These are phyloP conservation scores for Cariama cristata DNA, from an alignment of 2,113 vertebrate species.

Conservation along the genomic window DNA sequence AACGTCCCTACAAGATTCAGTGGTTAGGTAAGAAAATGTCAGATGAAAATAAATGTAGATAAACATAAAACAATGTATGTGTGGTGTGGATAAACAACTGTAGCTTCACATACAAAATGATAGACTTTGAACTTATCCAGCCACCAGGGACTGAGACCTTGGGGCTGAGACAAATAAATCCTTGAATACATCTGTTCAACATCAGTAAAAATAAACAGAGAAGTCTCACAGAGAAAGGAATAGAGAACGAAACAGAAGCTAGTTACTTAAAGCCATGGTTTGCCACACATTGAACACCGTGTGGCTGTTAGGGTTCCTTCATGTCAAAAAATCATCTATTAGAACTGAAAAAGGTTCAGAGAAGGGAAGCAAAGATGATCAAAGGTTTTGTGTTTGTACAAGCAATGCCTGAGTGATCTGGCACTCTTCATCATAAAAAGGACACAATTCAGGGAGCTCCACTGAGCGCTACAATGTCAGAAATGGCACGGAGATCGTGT, in stretches of 20 bases:
- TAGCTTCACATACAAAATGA: not conserved
- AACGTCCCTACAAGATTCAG: not conserved
- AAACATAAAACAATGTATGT: fast-evolving
- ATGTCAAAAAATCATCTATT: not conserved
- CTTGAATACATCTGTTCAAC: not conserved
- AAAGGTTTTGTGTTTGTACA: not conserved
- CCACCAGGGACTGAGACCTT: not conserved
- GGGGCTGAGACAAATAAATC: not conserved
- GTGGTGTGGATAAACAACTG: not conserved
- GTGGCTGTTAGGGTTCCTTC: not conserved
- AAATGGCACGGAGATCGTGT: fast-evolving
- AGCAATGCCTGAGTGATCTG: not conserved
- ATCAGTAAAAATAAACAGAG: not conserved
- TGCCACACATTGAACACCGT: not conserved
- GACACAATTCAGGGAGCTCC: not conserved
- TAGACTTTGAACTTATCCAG: not conserved
- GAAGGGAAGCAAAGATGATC: not conserved
- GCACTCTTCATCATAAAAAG: not conserved
- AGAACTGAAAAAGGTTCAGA: not conserved
- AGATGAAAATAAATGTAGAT: not conserved
- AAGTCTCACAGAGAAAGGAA: not conserved
- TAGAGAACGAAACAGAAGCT: not conserved
- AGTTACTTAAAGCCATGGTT: not conserved
- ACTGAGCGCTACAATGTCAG: not conserved
- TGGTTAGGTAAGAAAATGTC: not conserved